Percentiles rank a stretch among this genome's conserved stretches.
Evolutionary conservation across 2,888 invertebrate genomes (phyloP).

Genomic region (Atrina japonica): DNA sequence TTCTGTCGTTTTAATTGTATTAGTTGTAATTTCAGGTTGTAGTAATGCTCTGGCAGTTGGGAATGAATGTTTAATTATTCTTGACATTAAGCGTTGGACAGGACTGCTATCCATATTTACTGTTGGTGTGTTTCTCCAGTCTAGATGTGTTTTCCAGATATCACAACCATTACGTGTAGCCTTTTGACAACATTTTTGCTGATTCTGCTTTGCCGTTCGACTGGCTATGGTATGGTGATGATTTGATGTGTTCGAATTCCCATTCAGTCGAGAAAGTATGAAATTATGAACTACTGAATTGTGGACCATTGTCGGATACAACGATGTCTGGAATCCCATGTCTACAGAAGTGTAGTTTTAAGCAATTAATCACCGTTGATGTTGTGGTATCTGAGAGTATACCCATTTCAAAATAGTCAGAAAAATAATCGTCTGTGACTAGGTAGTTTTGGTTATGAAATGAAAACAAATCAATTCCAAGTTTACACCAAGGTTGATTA

Average conservation of each 20-base stretch:
- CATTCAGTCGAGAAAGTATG: conserved; percentile 10
- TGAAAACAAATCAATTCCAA: conserved; percentile 7
- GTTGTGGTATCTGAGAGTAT: conserved; percentile 27
- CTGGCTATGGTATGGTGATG: conserved; percentile 26
- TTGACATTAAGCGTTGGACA: conserved; percentile 11
- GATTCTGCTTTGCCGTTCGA: conserved; percentile 36
- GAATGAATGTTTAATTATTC: conserved; percentile 1
- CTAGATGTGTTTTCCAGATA: conserved; percentile 21
- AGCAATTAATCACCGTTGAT: conserved; percentile 30
- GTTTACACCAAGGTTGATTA: conserved; percentile 15
- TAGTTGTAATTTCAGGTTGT: neutral
- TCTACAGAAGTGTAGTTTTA: conserved; percentile 42
- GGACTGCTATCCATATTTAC: conserved; percentile 26
- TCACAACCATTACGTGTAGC: conserved; percentile 5
- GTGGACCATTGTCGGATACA: conserved; percentile 46
- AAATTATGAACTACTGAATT: conserved; percentile 21
- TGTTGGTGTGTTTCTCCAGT: conserved; percentile 31
- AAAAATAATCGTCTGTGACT: conserved; percentile 34
- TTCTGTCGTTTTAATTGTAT: conserved; percentile 4
- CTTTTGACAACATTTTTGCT: conserved; percentile 22
- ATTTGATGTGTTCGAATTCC: conserved; percentile 24
- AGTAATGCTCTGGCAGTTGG: neutral
- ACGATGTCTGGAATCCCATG: conserved; percentile 45
- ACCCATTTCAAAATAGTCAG: conserved; percentile 39
- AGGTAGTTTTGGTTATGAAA: conserved; percentile 4